phyloP scores from a whole-genome alignment of 2,888 invertebrate genomes.

The Cephus rjabovi region DNA sequence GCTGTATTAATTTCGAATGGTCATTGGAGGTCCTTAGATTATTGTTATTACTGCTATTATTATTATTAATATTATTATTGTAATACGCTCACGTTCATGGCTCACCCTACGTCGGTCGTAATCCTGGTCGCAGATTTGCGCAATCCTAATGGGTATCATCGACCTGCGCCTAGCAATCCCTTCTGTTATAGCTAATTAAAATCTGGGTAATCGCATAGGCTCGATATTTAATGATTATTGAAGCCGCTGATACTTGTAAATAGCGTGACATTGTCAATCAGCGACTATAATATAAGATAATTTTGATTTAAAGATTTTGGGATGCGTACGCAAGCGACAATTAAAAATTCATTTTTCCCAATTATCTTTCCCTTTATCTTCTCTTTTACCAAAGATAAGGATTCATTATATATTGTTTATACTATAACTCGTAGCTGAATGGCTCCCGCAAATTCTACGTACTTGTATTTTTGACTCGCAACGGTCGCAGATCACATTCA shows the following conservation, averaged over 20 bases:
- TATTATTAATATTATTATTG: background rate
- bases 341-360: background rate
- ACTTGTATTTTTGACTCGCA: conserved; percentile 20
- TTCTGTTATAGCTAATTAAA: background rate
- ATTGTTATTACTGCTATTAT: background rate
- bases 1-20: background rate
- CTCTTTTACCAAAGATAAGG: conserved; percentile 56
- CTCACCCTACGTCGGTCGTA: background rate
- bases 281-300: background rate
- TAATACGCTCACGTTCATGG: background rate
- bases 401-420: conserved; percentile 43
- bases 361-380: background rate
- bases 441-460: conserved; percentile 33
- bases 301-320: background rate
- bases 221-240: background rate
- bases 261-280: background rate
- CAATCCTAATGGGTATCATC: background rate
- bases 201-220: background rate
- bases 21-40: background rate
- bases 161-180: background rate
- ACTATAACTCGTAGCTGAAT: conserved; percentile 41
- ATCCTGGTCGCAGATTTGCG: background rate
- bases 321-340: background rate
- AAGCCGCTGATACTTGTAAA: background rate
- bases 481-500: background rate